These are phyloP conservation scores for Regulus satrapa DNA, from an alignment of 2,113 vertebrate species.

Conservation along the genomic window DNA sequence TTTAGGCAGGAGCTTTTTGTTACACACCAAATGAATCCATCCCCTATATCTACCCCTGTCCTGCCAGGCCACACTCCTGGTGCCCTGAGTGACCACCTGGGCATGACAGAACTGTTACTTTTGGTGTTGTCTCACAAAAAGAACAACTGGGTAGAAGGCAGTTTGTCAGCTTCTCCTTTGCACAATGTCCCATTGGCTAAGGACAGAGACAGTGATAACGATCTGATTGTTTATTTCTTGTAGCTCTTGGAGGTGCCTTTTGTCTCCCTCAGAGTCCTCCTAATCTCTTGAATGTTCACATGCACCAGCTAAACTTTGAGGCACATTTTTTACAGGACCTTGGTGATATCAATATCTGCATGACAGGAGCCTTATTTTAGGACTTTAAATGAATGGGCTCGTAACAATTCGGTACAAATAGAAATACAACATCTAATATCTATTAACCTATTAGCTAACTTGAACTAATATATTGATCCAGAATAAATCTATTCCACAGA, in stretches of 20 bases:
- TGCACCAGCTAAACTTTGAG: not conserved
- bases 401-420: not conserved
- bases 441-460: not conserved
- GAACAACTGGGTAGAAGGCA: not conserved
- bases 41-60: not conserved
- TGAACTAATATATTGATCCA: not conserved
- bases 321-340: not conserved
- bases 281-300: not conserved
- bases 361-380: not conserved
- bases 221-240: not conserved
- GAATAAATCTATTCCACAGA: not conserved
- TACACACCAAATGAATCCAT: not conserved
- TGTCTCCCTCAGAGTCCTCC: not conserved
- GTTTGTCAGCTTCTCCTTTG: not conserved
- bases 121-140: not conserved
- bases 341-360: not conserved
- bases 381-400: not conserved
- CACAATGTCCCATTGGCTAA: not conserved
- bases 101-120: not conserved
- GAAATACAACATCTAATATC: not conserved
- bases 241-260: not conserved
- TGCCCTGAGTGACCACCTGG: not conserved
- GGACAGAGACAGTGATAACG: not conserved
- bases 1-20: not conserved
- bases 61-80: not conserved